Conservation (phyloP, 2,797 vertebrate species). For the Lophotriccus pileatus region DNA sequence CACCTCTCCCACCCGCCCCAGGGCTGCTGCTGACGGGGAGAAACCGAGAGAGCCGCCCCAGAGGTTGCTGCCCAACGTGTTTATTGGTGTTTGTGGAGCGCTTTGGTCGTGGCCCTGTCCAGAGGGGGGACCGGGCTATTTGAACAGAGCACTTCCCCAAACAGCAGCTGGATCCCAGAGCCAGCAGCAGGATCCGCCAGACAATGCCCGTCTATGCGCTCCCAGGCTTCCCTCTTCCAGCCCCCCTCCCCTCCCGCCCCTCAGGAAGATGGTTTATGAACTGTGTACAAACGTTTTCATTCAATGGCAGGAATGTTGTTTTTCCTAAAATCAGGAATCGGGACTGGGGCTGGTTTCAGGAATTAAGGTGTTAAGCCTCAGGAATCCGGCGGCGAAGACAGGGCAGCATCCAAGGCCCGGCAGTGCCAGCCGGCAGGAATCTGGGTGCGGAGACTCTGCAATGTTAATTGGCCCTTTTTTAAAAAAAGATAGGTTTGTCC, state of each 20-base stretch:
- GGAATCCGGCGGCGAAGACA: conserved; percentile 61
- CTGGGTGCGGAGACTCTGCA: conserved; percentile 35
- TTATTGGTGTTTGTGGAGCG: neutral
- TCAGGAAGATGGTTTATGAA: conserved; percentile 75
- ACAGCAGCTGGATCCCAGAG: conserved; percentile 55
- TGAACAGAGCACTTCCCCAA: conserved; percentile 43
- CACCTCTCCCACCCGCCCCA: neutral
- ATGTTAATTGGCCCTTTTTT: neutral
- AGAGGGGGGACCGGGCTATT: conserved; percentile 30
- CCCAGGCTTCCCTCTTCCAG: neutral
- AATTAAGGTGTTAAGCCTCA: conserved; percentile 67
- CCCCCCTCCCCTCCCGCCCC: neutral
- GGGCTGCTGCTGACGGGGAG: neutral
- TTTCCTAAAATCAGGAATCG: conserved; percentile 70
- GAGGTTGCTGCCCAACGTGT: neutral
- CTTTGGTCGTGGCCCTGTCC: conserved; percentile 33
- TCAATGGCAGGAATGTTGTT: conserved; percentile 72
- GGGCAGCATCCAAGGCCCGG: conserved; percentile 23
- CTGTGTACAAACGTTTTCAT: conserved; percentile 70
- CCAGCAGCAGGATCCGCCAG: neutral
- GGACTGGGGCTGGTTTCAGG: conserved; percentile 63
- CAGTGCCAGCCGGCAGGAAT: conserved; percentile 39
- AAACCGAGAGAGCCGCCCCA: neutral
- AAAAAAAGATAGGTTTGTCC: neutral
- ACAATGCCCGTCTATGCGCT: conserved; percentile 53